These are phyloP conservation scores for Rhadinocentrus ornatus DNA, from an alignment of 2,797 vertebrate species.

Conservation along the genomic window DNA sequence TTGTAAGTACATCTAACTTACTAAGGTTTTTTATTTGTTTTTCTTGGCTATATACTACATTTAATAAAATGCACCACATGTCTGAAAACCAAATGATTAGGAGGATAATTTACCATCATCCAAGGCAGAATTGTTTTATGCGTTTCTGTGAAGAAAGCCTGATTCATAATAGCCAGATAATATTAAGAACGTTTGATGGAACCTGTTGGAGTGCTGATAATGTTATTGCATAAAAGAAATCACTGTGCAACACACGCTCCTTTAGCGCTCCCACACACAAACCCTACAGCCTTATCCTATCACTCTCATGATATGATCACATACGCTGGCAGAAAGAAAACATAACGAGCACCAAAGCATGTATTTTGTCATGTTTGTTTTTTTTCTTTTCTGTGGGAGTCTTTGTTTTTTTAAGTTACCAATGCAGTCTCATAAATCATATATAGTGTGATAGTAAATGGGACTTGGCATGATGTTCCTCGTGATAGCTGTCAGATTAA, in stretches of 20 bases:
- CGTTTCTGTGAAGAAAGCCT: conserved; percentile 10
- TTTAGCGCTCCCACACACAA: conserved; percentile 41
- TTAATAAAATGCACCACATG: not conserved
- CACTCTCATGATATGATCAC: conserved; percentile 36
- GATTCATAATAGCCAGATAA: conserved; percentile 24
- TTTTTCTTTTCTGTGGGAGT: conserved; percentile 26
- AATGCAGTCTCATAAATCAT: conserved; percentile 31
- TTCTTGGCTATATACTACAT: not conserved
- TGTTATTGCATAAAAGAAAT: conserved; percentile 18
- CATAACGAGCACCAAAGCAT: conserved; percentile 6
- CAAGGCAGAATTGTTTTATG: conserved; percentile 14
- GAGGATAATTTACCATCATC: conserved; percentile 17
- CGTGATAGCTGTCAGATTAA: conserved; percentile 44
- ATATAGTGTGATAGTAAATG: conserved; percentile 29
- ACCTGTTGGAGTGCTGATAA: conserved; percentile 36
- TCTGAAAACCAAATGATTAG: too few species aligned
- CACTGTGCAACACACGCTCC: conserved; percentile 5
- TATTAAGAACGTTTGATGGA: conserved; percentile 21
- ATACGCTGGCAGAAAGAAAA: conserved; percentile 6
- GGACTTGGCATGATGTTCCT: conserved; percentile 27
- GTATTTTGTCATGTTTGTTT: not conserved
- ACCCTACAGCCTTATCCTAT: conserved; percentile 29
- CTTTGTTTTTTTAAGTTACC: conserved; percentile 21
- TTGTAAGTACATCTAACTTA: not conserved
- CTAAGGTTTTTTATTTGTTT: too few species aligned